Conservation (phyloP, 2,888 invertebrate species). For the Hipparchia semele region DNA sequence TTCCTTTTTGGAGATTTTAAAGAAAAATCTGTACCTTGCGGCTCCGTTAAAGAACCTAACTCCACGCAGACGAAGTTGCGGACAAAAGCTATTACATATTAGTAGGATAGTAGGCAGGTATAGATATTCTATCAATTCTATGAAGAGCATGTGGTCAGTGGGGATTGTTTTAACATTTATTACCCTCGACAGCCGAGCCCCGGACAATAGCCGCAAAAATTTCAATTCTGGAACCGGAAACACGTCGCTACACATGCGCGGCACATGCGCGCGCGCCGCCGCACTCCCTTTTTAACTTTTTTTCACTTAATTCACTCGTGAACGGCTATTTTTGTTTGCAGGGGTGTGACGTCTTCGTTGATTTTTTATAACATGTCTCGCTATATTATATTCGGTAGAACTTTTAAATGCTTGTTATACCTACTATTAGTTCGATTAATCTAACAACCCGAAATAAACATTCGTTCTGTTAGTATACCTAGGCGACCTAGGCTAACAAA, state of each 20-base stretch:
- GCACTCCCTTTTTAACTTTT: slow-evolving; percentile 69
- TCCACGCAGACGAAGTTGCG: too few relatives aligned
- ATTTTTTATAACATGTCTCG: slow-evolving; percentile 56
- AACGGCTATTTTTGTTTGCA: slow-evolving; percentile 65
- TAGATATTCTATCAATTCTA: background rate
- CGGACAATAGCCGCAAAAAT: slow-evolving; percentile 67
- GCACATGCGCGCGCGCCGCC: slow-evolving; percentile 72
- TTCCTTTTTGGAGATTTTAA: too few relatives aligned
- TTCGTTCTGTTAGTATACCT: too few relatives aligned
- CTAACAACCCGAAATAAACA: too few relatives aligned
- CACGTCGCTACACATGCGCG: slow-evolving; percentile 67
- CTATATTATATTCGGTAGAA: slow-evolving; percentile 29
- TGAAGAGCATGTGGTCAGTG: slow-evolving; percentile 42
- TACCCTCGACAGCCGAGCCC: slow-evolving; percentile 47
- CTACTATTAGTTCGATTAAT: too few relatives aligned
- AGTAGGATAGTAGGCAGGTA: too few relatives aligned
- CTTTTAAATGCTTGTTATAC: background rate
- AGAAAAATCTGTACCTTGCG: too few relatives aligned
- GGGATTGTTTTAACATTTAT: slow-evolving; percentile 35
- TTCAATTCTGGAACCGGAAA: slow-evolving; percentile 72
- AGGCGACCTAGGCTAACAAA: too few relatives aligned
- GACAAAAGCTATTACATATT: too few relatives aligned
- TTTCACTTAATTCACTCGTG: slow-evolving; percentile 61
- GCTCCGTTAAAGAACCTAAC: too few relatives aligned
- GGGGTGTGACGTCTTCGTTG: slow-evolving; percentile 63